Base-by-base conservation (phyloP, 2,888 invertebrate species). In the Agrenia bidenticulata region DNA sequence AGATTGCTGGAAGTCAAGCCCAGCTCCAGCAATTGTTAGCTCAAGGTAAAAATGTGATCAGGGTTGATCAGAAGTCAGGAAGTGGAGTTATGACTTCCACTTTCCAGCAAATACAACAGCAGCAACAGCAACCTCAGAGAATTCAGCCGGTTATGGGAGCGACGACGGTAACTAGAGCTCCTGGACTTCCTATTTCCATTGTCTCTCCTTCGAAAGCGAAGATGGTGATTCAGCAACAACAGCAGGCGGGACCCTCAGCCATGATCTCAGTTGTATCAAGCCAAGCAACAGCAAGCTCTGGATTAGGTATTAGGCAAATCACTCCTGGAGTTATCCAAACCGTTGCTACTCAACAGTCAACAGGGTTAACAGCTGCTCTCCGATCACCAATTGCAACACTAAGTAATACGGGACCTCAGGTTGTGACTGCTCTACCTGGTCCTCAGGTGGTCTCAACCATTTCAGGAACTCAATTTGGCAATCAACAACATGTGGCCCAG, bases 121-220 rank as follows among this genome's bases (percentile, higher is more conserved):
- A 54, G 17, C 57, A 26, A 26, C 55, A 17, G n/a, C 32, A 21
- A 23, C 59, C 19, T n/a, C 26, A 26, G 24, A 4, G 24, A 37
- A 9, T 15, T n/a, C 50, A 51, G 17, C 37, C 55, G 11, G 13
- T 37, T 2, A 17, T 57, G 7, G 50, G 50, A 32, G 53, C 50
- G 1, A 64, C 64, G 1, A 54, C 61, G 21, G 67, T 67, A 11
- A 66, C 65, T 1, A 65, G 57, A 53, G 51, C 67, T 1, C 66
- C 65, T 2, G 67, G 66, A 11, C 59, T 74, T 9, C 74, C 74
- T 1, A 74, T 74, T 58, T 74, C 74, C 1, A 74, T 74, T 50
- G 74, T 74, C 21, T 70, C 70, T 4, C 74, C 74, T 1, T 65
- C 69, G 0, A 68, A 69, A 57, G 61, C 53, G 2, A 54, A 53